Conservation (phyloP, 1,140 invertebrate species). For the Bactericera cockerelli region DNA sequence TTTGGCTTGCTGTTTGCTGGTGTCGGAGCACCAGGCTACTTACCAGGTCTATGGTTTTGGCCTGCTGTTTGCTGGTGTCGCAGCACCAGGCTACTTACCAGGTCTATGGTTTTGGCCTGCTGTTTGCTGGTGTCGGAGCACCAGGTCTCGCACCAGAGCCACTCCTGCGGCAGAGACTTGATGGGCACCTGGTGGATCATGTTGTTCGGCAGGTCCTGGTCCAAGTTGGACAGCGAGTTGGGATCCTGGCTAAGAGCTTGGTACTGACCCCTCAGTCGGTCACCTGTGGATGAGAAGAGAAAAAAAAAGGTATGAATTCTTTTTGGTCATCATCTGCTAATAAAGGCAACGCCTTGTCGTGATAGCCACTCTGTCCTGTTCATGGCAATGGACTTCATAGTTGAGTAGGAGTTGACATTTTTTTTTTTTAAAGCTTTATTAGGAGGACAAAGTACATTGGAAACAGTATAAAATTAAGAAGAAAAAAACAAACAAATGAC, state of each 20-base stretch:
- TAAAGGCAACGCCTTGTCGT: too few species aligned
- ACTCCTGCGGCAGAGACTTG: slow-evolving; percentile 96
- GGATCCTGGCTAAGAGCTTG: slow-evolving; percentile 94
- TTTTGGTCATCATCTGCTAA: too few species aligned
- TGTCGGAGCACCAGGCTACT: slow-evolving; percentile 90
- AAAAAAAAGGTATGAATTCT: too few species aligned
- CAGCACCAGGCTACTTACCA: slow-evolving; percentile 90
- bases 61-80: slow-evolving; percentile 69
- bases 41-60: slow-evolving; percentile 97
- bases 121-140: slow-evolving; percentile 81
- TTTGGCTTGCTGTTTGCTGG: slow-evolving; percentile 79
- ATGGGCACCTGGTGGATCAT: slow-evolving; percentile 99
- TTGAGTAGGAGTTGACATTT: too few species aligned
- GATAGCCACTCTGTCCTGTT: too few species aligned
- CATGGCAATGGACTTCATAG: too few species aligned
- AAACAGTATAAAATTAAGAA: too few species aligned
- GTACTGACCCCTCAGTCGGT: slow-evolving; percentile 89
- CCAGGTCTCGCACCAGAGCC: slow-evolving; percentile 99
- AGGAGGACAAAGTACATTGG: too few species aligned
- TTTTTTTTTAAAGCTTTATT: too few species aligned
- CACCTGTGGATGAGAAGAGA: slow-evolving; percentile 36
- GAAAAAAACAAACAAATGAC: too few species aligned
- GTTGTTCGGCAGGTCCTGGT: slow-evolving; percentile 84
- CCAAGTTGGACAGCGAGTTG: slow-evolving; percentile 89
- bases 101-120: slow-evolving; percentile 95